Evolutionary conservation across 1,140 invertebrate genomes (phyloP), one percentile per base, ranked within the genome.

Genomic region (Drosophila obscura): DNA sequence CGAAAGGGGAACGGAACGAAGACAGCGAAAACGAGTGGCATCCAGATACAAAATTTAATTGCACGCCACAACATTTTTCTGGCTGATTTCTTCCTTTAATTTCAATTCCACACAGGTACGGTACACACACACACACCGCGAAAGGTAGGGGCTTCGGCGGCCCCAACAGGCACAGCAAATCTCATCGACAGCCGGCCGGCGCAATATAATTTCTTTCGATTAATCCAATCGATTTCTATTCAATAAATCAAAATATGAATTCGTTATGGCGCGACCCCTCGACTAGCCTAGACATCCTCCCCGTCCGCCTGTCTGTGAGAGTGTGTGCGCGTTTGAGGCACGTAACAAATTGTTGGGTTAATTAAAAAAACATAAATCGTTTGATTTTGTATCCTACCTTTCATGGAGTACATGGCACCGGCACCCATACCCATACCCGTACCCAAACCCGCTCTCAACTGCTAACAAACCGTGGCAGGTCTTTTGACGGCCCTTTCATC

Each of bases 361-460:
- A 90, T 90, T 90, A 90, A 90, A 90, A 90, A 90, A 90, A 80
- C 89, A 90, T 90, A 90, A 90, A 90, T 90, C 83, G 89, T 90
- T 90, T 82, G 76, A 85, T 81, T 88, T 87, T 73, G 69, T 61
- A 69, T 76, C 64, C 35, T 39, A 39, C 35, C 35, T 39, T 39
- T 11, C 11, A 13, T 39, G 35, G 35, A 39, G 35, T 39, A 39
- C 35, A 39, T 13, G 35, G 35, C 2, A 39, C 35, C 4, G 11
- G 31, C 9, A 35, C 31, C 31, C 31, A 2, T 11, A 35, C 31
- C 43, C 8, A 9, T 16, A 11, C 8, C 43, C 8, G 9, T 22
- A 44, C 15, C 53, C 50, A 44, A 50, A 72, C 57, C 44, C 59
- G 16, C 48, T 5, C 39, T 55, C 64, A 52, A 52, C 63, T 63